phyloP scores from a whole-genome alignment of 2,888 invertebrate genomes.

The Rhamphomyia laevipes region DNA sequence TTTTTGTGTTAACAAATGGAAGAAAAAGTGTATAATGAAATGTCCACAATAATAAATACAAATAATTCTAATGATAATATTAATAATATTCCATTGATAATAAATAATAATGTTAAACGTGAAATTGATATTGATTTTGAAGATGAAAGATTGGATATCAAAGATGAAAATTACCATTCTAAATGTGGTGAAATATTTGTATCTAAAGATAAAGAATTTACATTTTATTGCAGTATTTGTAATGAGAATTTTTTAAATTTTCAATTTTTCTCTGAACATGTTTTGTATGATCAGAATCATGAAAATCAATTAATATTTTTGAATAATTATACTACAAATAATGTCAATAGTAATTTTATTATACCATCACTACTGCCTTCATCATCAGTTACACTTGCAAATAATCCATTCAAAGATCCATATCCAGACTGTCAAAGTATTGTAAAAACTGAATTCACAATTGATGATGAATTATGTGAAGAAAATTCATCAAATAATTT shows the following conservation, averaged over 20 bases:
- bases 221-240: background rate
- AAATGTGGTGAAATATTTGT: slow-evolving; percentile 1
- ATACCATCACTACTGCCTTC: no score
- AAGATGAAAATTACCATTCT: background rate
- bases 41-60: background rate
- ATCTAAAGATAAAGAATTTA: background rate
- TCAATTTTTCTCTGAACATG: background rate
- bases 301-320: no score
- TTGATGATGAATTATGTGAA: no score
- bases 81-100: background rate
- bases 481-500: no score
- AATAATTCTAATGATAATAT: background rate
- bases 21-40: background rate
- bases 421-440: no score
- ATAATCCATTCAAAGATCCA: no score
- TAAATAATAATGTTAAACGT: background rate
- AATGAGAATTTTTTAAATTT: background rate
- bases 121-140: slow-evolving; percentile 1
- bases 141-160: background rate
- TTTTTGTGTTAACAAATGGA: no score
- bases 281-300: background rate
- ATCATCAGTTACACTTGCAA: no score
- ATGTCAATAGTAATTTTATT: no score
- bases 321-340: no score
- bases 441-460: no score